Conservation (phyloP, 2,113 vertebrate species). For the Chaetops frenatus region DNA sequence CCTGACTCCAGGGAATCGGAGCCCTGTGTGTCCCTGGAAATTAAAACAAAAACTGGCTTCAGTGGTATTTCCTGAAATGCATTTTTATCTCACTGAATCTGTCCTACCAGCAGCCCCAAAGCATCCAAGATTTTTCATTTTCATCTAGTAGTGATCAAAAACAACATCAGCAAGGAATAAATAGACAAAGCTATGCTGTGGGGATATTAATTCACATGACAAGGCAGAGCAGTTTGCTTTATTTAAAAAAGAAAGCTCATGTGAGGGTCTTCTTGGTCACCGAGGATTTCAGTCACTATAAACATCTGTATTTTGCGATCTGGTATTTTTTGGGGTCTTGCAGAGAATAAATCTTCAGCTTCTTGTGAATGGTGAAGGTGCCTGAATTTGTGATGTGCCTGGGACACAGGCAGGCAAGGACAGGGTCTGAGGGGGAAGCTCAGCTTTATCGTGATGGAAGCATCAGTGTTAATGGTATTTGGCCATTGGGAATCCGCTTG, state of each 20-base stretch:
- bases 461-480: not conserved
- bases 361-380: not conserved
- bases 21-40: not conserved
- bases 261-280: not conserved
- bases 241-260: constrained; percentile 24
- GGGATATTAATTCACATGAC: constrained; percentile 46
- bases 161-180: constrained; percentile 42
- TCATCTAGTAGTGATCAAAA: constrained; percentile 44
- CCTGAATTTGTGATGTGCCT: not conserved
- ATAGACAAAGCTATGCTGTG: not conserved
- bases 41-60: constrained; percentile 38
- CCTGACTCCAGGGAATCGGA: not conserved
- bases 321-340: not conserved
- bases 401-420: not conserved
- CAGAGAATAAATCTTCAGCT: not conserved
- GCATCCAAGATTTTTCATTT: constrained; percentile 49
- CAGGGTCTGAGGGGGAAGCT: not conserved
- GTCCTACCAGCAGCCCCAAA: constrained; percentile 12
- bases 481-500: not conserved
- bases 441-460: not conserved
- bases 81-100: constrained; percentile 19
- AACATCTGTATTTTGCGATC: not conserved
- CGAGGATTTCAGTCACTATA: not conserved
- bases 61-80: constrained; percentile 9
- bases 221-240: constrained; percentile 4